Conservation (phyloP, 2,888 invertebrate genomes). For the Mesorhabditis sp. region DNA sequence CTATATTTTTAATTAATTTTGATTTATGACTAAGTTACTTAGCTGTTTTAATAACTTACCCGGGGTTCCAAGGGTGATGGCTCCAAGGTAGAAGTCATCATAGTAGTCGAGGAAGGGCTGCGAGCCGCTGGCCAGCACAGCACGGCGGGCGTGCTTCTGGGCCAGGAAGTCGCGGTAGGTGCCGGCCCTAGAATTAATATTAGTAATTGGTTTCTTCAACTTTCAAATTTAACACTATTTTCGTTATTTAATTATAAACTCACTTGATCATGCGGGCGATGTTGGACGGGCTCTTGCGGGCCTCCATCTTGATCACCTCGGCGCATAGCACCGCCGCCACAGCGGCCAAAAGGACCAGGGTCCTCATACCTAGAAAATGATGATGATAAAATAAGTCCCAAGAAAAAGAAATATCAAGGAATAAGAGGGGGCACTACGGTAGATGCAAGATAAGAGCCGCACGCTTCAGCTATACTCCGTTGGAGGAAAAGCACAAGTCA, state of each 20-base stretch:
- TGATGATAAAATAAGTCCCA: too few species aligned
- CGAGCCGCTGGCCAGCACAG: conserved; percentile 25
- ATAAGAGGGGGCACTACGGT: too few species aligned
- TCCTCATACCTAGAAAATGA: conserved; percentile 31
- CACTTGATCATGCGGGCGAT: conserved; percentile 31
- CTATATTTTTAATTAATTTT: too few species aligned
- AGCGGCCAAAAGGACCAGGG: conserved; percentile 31
- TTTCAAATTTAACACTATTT: conserved; percentile 7
- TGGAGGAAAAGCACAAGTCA: too few species aligned
- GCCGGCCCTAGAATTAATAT: conserved; percentile 16
- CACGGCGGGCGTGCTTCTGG: conserved; percentile 17
- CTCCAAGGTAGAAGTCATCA: conserved; percentile 53
- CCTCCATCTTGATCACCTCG: conserved; percentile 24
- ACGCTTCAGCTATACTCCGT: too few species aligned
- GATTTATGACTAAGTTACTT: background rate
- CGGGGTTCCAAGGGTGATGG: conserved; percentile 50
- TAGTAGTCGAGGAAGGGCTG: conserved; percentile 48
- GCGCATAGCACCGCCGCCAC: conserved; percentile 34
- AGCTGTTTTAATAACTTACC: conserved; percentile 11
- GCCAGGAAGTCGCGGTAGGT: conserved; percentile 18
- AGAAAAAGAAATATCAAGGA: too few species aligned
- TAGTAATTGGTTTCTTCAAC: conserved; percentile 15
- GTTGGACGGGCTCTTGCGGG: conserved; percentile 26
- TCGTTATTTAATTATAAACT: background rate
- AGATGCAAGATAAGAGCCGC: too few species aligned